A percentile compares a stretch with the other conserved stretches of the same genome.
Conservation (phyloP, 2,113 vertebrate species). For the Elgaria multicarinata region DNA sequence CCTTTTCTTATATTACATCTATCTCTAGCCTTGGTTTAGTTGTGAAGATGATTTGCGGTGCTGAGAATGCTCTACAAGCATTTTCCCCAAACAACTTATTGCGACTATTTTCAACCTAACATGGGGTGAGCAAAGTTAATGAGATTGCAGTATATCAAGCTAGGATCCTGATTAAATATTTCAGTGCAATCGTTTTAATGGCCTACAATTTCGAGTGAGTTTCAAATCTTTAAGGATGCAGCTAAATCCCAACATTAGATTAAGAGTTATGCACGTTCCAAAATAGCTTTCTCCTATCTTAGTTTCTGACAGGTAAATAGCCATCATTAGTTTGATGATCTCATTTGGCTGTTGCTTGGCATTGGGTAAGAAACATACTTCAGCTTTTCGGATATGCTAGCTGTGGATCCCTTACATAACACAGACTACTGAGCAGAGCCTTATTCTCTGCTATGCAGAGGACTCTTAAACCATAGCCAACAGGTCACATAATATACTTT, state of each 20-base stretch:
- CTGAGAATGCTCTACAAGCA: neutral
- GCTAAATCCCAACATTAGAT: conserved; percentile 23
- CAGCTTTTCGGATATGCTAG: neutral
- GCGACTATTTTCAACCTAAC: neutral
- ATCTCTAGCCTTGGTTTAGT: neutral
- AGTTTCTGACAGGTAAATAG: conserved; percentile 20
- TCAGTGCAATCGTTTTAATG: neutral
- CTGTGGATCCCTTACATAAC: neutral
- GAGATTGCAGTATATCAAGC: neutral
- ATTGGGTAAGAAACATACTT: neutral
- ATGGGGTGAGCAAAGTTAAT: neutral
- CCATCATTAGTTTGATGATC: neutral
- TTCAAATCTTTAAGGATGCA: conserved; percentile 19
- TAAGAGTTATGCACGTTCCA: neutral
- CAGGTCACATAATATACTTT: conserved; percentile 13
- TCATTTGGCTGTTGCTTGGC: neutral
- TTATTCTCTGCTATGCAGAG: conserved; percentile 5
- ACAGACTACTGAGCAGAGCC: conserved; percentile 23
- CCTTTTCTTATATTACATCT: neutral
- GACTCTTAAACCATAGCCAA: neutral
- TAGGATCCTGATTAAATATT: neutral
- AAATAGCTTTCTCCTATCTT: neutral
- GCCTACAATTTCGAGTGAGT: neutral
- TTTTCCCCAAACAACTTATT: neutral
- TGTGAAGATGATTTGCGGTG: neutral